Conservation (phyloP, 1,140 invertebrate species). For the Penaeus vannamei region DNA sequence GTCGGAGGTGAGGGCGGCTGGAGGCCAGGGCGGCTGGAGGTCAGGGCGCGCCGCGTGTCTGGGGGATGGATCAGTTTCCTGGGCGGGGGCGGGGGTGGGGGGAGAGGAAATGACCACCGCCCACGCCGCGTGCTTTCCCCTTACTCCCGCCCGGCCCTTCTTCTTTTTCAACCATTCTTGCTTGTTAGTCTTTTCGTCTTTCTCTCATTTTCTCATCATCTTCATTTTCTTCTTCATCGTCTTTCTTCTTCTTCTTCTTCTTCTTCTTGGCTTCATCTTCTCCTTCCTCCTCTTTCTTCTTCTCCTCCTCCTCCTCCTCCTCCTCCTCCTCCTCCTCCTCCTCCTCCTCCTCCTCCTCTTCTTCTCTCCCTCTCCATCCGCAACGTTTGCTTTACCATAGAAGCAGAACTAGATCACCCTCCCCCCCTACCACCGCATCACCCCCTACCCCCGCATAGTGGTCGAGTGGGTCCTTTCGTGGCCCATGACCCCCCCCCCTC, state of each 20-base stretch:
- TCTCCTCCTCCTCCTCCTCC: neutral
- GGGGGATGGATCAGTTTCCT: too few species aligned
- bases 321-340: neutral
- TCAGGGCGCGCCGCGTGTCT: too few species aligned
- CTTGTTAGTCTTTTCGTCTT: neutral
- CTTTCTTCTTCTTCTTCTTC: neutral
- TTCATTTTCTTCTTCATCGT: neutral
- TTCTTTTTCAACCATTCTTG: neutral
- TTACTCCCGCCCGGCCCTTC: neutral
- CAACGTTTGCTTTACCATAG: neutral
- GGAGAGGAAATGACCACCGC: neutral
- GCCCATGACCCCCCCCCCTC: neutral
- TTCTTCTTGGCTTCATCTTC: neutral
- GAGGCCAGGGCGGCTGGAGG: too few species aligned
- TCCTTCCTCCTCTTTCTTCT: neutral
- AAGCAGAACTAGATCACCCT: neutral
- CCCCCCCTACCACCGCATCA: neutral
- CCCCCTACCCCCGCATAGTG: neutral
- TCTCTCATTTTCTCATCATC: neutral
- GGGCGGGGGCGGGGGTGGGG: too few species aligned
- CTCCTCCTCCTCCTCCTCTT: neutral
- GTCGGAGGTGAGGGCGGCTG: too few species aligned
- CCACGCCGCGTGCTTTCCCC: constrained; percentile 1
- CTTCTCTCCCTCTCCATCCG: neutral
- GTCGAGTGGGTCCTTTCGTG: neutral